Evolutionary conservation across 2,888 invertebrate species (phyloP), one percentile per base, ranked within the genome.

Genomic region (Perithous albicinctus): DNA sequence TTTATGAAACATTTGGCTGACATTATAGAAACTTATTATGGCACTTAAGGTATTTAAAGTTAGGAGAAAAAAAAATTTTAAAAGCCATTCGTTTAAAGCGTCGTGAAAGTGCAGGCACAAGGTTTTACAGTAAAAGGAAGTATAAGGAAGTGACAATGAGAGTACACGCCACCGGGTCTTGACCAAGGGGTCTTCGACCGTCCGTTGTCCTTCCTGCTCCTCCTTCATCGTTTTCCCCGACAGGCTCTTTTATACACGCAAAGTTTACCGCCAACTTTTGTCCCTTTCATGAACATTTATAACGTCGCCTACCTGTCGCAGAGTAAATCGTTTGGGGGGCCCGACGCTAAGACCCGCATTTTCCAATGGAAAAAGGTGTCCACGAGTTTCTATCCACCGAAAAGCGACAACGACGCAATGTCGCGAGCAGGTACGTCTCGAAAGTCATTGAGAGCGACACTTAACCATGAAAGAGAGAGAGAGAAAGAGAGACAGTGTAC

Each of bases 401-500:
- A 41, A 8, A 38, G 35, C 61, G 54, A 29, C 67, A 18, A 66
- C 48, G 32, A 61, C 61, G 46, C 54, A 41, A 63, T 29, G 18
- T 43, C 18, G 54, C 8, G 75, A 64, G 76, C 80, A 80, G 80
- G 80, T 80, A 80, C 75, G 66, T 80, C 72, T 72, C 70, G 59
- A 76, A 70, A 80, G 75, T 80, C 75, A 70, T 56, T 64, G 79
- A n/a, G 38, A 35, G 46, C 8, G 75, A 54, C 15, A 38, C 3
- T 12, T 23, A 75, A 66, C 18, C 23, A 12, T 15, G 12, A 69
- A 51, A 69, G 29, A 66, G 8, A 18, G 56, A 8, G 54, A 48
- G 6, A n/a, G 41, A 35, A 4, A 15, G 15, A 59, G 7, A 59
- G 26, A 35, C 1, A 59, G n/a, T 8, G 4, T 26, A n/a, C 2